Evolutionary conservation across 1,140 invertebrate species (phyloP).

Genomic region (Neodiprion pinetum): DNA sequence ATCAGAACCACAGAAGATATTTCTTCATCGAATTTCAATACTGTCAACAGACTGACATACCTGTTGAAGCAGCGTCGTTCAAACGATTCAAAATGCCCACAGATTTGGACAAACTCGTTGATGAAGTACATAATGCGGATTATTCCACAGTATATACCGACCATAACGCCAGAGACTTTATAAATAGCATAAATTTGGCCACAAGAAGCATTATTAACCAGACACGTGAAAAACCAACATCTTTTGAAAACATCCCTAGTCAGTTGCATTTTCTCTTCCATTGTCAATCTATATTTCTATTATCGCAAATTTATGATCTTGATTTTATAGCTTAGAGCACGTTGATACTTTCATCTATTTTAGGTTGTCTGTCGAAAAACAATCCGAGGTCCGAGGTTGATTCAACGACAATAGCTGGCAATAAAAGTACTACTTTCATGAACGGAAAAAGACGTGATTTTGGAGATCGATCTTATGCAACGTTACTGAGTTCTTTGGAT

Average conservation of each 20-base stretch:
- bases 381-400: not conserved
- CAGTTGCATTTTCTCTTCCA: too few relatives aligned
- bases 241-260: slow-evolving; percentile 13
- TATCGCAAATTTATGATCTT: too few relatives aligned
- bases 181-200: slow-evolving; percentile 34
- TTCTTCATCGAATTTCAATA: slow-evolving; percentile 54
- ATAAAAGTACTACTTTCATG: too few relatives aligned
- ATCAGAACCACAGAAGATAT: slow-evolving; percentile 44
- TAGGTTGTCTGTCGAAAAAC: not conserved
- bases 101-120: slow-evolving; percentile 49
- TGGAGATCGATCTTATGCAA: too few relatives aligned
- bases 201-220: slow-evolving; percentile 18
- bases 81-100: slow-evolving; percentile 48
- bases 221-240: slow-evolving; percentile 21
- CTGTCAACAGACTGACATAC: slow-evolving; percentile 48
- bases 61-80: slow-evolving; percentile 49
- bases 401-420: too few relatives aligned
- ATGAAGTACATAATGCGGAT: slow-evolving; percentile 45
- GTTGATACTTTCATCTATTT: too few relatives aligned
- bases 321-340: too few relatives aligned
- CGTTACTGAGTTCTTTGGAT: slow-evolving; percentile 21
- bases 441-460: too few relatives aligned
- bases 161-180: slow-evolving; percentile 25
- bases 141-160: slow-evolving; percentile 36
- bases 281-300: too few relatives aligned